These are phyloP conservation scores for Dolomedes plantarius DNA, from an alignment of 2,888 invertebrate species.

Conservation along the genomic window DNA sequence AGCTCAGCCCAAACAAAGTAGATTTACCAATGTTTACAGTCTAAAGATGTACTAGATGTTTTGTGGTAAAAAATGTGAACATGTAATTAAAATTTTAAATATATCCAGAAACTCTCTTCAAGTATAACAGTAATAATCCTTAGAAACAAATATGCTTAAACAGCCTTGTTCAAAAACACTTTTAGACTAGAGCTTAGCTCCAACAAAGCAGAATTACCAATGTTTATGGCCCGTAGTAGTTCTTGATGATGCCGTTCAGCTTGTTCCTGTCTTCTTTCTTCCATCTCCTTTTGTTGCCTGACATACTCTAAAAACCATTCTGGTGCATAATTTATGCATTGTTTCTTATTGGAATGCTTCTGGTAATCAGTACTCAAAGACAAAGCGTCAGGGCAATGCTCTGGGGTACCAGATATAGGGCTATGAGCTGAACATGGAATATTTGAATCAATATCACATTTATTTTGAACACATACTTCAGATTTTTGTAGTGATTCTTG, in stretches of 20 bases:
- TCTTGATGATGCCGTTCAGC: conserved; percentile 28
- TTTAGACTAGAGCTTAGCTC: conserved; percentile 20
- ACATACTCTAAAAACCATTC: conserved; percentile 39
- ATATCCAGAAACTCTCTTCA: too few species aligned
- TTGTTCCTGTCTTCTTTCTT: conserved; percentile 31
- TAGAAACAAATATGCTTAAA: background rate
- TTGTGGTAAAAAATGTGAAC: too few species aligned
- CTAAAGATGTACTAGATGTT: too few species aligned
- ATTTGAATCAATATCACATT: conserved; percentile 2
- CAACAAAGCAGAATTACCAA: conserved; percentile 18
- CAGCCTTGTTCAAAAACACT: conserved; percentile 30
- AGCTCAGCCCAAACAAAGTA: too few species aligned
- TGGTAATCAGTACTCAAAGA: background rate
- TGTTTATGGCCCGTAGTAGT: conserved; percentile 20
- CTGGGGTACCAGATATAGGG: conserved; percentile 13
- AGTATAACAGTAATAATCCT: too few species aligned
- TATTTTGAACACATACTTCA: background rate
- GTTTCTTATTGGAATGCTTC: conserved; percentile 19
- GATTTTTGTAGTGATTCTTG: background rate
- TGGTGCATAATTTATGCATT: conserved; percentile 18
- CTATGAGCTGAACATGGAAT: background rate
- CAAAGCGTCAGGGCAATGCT: conserved; percentile 8
- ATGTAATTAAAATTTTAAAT: too few species aligned
- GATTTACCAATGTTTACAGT: too few species aligned
- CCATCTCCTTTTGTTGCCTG: conserved; percentile 14